These are phyloP conservation scores for Drosophila kokeensis DNA, from an alignment of 2,888 invertebrate genomes.

Conservation along the genomic window DNA sequence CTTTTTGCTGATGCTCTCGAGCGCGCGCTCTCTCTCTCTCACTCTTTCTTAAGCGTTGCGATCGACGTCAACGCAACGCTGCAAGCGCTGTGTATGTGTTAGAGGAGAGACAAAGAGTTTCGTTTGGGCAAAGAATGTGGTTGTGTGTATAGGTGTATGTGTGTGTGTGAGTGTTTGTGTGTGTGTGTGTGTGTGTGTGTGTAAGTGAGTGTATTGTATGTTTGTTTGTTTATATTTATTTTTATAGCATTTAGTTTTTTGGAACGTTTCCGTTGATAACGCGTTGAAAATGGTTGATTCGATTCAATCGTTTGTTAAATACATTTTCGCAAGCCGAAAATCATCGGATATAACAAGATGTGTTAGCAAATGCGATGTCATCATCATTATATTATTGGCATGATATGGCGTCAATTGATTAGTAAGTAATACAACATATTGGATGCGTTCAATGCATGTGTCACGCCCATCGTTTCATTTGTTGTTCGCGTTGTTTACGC, in stretches of 20 bases:
- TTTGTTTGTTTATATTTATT: conserved; percentile 15
- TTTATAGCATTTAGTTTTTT: conserved; percentile 43
- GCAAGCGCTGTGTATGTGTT: conserved; percentile 37
- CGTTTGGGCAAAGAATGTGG: conserved; percentile 1
- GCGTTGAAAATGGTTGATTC: conserved; percentile 52
- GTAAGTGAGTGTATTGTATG: conserved; percentile 6
- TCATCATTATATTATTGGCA: conserved; percentile 84
- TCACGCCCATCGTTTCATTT: conserved; percentile 58
- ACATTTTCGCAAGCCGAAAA: conserved; percentile 84
- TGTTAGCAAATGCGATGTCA: conserved; percentile 85
- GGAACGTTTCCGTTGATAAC: conserved; percentile 42
- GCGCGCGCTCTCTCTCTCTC: not conserved
- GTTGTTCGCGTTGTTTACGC: conserved; percentile 26
- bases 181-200: not conserved
- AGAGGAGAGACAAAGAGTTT: conserved; percentile 4
- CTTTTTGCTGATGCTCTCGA: conserved; percentile 51
- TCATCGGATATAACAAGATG: conserved; percentile 85
- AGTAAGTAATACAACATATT: conserved; percentile 55
- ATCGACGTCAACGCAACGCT: conserved; percentile 23
- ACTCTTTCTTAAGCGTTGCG: conserved; percentile 29
- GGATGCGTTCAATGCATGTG: conserved; percentile 46
- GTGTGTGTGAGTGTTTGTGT: not conserved
- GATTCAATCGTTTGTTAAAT: conserved; percentile 81
- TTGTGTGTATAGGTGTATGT: not conserved
- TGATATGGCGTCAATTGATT: conserved; percentile 68